Percentiles rank a stretch among this genome's conserved stretches.
Conservation (phyloP, 2,888 invertebrate genomes). For the Drosophila percnosoma region DNA sequence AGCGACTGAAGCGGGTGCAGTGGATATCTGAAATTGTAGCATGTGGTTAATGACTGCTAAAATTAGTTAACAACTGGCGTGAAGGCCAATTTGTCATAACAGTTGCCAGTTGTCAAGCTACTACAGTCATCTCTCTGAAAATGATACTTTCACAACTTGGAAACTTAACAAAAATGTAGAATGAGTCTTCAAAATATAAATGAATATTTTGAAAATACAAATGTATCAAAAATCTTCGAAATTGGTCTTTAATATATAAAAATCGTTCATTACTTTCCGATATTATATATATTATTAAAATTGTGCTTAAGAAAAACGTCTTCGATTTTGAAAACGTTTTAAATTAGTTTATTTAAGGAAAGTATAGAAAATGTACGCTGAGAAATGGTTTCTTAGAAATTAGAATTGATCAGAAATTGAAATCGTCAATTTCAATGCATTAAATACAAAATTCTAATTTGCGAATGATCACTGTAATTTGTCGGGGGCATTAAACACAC, state of each 20-base stretch:
- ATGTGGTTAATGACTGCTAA: conserved; percentile 42
- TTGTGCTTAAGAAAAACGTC: too few relatives aligned
- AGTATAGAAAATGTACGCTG: neutral
- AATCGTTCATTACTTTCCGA: neutral
- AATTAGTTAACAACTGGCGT: conserved; percentile 29
- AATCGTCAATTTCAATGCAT: neutral
- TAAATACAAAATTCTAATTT: neutral
- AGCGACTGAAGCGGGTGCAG: neutral
- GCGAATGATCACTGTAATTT: neutral
- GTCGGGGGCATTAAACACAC: neutral
- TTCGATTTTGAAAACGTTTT: neutral
- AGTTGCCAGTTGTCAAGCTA: conserved; percentile 5
- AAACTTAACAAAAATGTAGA: neutral
- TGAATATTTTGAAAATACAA: neutral
- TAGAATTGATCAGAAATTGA: neutral
- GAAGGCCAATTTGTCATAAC: conserved; percentile 18
- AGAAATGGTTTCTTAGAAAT: neutral
- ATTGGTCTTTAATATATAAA: neutral
- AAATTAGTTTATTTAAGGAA: neutral
- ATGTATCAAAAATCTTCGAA: neutral
- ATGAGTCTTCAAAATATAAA: neutral
- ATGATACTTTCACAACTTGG: neutral
- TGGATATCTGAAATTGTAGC: conserved; percentile 21
- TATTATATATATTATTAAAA: too few relatives aligned
- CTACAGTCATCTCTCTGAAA: neutral